Conservation (phyloP, 2,888 invertebrate genomes). For the Lepidocyrtinus sp. region DNA sequence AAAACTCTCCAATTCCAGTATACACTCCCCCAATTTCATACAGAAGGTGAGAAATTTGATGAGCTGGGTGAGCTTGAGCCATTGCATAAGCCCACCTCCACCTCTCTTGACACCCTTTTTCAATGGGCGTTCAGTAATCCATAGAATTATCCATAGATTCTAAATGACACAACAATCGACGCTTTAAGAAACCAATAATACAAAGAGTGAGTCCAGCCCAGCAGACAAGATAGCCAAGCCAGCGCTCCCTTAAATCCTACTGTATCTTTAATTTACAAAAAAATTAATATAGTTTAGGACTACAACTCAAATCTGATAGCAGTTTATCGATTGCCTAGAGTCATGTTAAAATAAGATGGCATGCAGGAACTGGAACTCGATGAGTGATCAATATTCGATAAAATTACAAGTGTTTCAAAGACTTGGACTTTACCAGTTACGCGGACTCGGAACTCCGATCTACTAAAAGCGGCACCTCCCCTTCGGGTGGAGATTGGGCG, state of each 20-base stretch:
- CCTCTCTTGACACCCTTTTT: conserved; percentile 45
- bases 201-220: no score
- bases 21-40: conserved; percentile 39
- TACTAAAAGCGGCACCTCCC: conserved; percentile 47
- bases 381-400: no score
- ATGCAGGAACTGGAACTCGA: no score
- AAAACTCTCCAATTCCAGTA: conserved; percentile 42
- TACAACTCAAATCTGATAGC: no score
- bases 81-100: conserved; percentile 41
- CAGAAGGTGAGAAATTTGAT: no score
- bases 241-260: no score
- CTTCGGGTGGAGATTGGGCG: conserved; percentile 19
- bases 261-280: no score
- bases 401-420: conserved; percentile 14
- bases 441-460: conserved; percentile 48
- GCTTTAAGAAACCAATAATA: conserved; percentile 42
- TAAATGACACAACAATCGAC: conserved; percentile 48
- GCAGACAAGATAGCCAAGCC: no score
- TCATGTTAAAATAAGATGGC: no score
- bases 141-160: conserved; percentile 53
- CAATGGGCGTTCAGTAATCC: conserved; percentile 46
- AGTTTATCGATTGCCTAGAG: no score
- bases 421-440: conserved; percentile 51
- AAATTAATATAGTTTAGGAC: no score
- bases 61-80: no score